Conservation (phyloP, 2,113 vertebrate species). For the Dicerorhinus sumatrensis region DNA sequence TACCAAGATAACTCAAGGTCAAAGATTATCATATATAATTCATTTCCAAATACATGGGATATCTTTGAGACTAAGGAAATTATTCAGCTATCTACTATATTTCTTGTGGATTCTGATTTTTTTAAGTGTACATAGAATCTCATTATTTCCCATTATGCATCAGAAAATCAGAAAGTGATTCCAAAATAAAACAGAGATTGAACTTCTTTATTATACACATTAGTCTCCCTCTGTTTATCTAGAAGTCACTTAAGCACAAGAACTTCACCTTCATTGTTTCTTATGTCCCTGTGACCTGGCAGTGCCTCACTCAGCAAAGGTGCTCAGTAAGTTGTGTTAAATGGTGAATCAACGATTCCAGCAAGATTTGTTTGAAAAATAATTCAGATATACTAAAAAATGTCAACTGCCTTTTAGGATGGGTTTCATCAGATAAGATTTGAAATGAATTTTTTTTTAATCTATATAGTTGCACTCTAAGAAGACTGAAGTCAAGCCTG, state of each 20-base stretch:
- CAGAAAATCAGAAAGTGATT: constrained; percentile 29
- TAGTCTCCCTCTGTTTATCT: background rate
- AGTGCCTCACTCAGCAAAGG: background rate
- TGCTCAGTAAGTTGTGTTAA: background rate
- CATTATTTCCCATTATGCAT: constrained; percentile 16
- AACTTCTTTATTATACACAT: background rate
- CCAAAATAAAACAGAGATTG: constrained; percentile 14
- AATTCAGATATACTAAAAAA: background rate
- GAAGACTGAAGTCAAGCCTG: background rate
- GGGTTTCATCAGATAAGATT: background rate
- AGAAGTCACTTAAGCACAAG: background rate
- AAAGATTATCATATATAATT: background rate
- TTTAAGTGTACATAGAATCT: background rate
- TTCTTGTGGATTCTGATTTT: background rate
- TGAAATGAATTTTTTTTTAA: background rate
- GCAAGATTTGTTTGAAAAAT: background rate
- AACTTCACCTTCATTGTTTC: background rate
- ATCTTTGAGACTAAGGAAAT: constrained; percentile 29
- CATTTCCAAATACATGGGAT: background rate
- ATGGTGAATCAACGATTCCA: background rate
- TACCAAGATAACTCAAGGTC: background rate
- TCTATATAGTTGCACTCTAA: background rate
- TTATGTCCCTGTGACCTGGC: background rate
- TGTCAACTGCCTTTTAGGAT: background rate
- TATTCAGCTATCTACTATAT: background rate